These are phyloP conservation scores for Eilema depressum DNA, from an alignment of 2,888 invertebrate species.

Conservation along the genomic window DNA sequence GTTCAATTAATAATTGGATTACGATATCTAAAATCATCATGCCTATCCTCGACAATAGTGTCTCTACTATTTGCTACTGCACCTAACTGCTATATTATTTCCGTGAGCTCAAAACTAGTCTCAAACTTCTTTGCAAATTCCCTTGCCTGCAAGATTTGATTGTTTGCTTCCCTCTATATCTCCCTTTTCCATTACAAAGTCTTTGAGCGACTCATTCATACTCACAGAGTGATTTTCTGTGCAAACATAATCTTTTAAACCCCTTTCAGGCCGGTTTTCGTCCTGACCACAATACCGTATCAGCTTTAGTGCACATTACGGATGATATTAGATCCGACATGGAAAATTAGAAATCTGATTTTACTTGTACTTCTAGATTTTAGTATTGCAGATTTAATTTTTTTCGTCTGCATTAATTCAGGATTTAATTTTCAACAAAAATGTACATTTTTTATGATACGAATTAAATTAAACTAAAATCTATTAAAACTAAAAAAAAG, in stretches of 20 bases:
- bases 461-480: too few relatives aligned
- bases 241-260: neutral
- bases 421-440: too few relatives aligned
- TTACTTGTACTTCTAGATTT: neutral
- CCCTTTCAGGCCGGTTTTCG: neutral
- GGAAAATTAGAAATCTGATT: neutral
- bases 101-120: neutral
- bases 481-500: too few relatives aligned
- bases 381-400: too few relatives aligned
- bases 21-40: neutral
- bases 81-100: neutral
- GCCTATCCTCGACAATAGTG: neutral
- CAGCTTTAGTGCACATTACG: neutral
- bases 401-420: too few relatives aligned
- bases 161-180: neutral
- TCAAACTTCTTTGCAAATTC: neutral
- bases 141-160: neutral
- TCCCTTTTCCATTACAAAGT: neutral
- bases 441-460: too few relatives aligned
- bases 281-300: neutral
- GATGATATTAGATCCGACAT: neutral
- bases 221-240: neutral
- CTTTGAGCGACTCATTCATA: neutral
- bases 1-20: neutral
- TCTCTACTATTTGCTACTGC: neutral